phyloP scores from a whole-genome alignment of 1,140 invertebrate genomes.

The Marisa cornuarietis region DNA sequence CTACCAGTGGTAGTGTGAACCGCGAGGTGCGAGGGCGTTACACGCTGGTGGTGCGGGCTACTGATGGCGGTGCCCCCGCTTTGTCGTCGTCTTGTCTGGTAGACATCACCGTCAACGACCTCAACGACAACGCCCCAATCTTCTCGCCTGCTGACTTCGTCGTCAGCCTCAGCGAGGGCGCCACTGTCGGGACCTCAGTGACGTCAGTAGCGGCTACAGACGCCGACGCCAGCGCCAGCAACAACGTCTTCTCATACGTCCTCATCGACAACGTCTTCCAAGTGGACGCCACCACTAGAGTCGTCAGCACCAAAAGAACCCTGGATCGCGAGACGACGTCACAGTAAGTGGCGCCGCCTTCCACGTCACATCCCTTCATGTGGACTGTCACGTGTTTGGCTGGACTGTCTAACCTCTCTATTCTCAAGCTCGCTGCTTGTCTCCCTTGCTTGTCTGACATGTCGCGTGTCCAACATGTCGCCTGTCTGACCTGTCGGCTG shows the following conservation, averaged over 20 bases:
- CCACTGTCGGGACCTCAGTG: conserved; percentile 26
- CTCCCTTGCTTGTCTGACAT: no score
- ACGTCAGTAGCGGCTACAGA: conserved; percentile 33
- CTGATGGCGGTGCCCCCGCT: conserved; percentile 39
- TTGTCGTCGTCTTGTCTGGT: conserved; percentile 26
- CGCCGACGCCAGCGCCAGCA: conserved; percentile 36
- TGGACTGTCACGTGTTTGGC: no score
- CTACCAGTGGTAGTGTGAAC: conserved; percentile 71
- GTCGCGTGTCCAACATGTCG: no score
- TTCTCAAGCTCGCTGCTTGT: no score
- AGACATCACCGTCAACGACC: conserved; percentile 42
- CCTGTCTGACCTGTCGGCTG: no score
- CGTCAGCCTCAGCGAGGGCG: conserved; percentile 28
- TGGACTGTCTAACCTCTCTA: no score
- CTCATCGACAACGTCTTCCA: conserved; percentile 30
- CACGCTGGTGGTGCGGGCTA: conserved; percentile 33
- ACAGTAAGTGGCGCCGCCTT: conserved; percentile 18
- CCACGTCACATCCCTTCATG: not conserved
- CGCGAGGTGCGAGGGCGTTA: conserved; percentile 76
- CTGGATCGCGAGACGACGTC: conserved; percentile 46
- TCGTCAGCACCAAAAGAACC: conserved; percentile 31
- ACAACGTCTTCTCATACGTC: conserved; percentile 34
- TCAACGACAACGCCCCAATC: conserved; percentile 50
- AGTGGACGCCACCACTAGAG: conserved; percentile 37
- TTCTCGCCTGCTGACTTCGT: conserved; percentile 35